A percentile compares a stretch with the other conserved stretches of the same genome.
Evolutionary conservation across 2,888 invertebrate genomes (phyloP).

Genomic region (Lycaena phlaeas): DNA sequence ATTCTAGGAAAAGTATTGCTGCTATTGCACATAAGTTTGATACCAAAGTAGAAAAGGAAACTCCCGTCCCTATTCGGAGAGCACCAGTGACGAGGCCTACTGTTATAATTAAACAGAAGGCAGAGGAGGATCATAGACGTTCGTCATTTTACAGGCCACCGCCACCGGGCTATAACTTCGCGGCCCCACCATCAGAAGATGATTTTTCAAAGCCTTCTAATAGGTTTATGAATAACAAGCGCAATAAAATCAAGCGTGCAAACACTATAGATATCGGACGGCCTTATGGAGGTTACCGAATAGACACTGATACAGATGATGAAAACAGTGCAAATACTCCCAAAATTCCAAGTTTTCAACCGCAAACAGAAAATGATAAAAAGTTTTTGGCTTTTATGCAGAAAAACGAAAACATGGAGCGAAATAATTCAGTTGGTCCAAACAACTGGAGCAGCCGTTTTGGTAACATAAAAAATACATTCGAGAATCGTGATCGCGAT

Average conservation of each 20-base stretch:
- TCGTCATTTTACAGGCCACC: slow-evolving; percentile 46
- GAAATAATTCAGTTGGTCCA: slow-evolving; percentile 31
- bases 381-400: slow-evolving; percentile 89
- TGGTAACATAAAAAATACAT: slow-evolving; percentile 86
- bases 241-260: slow-evolving; percentile 87
- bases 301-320: slow-evolving; percentile 64
- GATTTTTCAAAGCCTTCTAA: slow-evolving; percentile 49
- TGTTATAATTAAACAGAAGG: slow-evolving; percentile 23
- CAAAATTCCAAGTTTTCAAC: slow-evolving; percentile 78
- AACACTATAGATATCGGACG: slow-evolving; percentile 92
- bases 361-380: slow-evolving; percentile 88
- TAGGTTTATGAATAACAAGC: slow-evolving; percentile 74
- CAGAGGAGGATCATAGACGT: slow-evolving; percentile 35
- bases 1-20: slow-evolving; percentile 48
- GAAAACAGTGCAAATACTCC: slow-evolving; percentile 30
- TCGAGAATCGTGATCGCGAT: slow-evolving; percentile 75
- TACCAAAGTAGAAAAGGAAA: slow-evolving; percentile 34
- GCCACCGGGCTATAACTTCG: slow-evolving; percentile 59
- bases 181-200: slow-evolving; percentile 40
- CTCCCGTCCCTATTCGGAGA: slow-evolving; percentile 24
- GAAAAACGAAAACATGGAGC: slow-evolving; percentile 70
- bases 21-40: slow-evolving; percentile 58
- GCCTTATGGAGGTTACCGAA: slow-evolving; percentile 70
- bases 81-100: slow-evolving; percentile 19
- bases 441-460: slow-evolving; percentile 88